These are phyloP conservation scores for Platysternon megacephalum DNA, from an alignment of 2,113 vertebrate genomes.

Conservation along the genomic window DNA sequence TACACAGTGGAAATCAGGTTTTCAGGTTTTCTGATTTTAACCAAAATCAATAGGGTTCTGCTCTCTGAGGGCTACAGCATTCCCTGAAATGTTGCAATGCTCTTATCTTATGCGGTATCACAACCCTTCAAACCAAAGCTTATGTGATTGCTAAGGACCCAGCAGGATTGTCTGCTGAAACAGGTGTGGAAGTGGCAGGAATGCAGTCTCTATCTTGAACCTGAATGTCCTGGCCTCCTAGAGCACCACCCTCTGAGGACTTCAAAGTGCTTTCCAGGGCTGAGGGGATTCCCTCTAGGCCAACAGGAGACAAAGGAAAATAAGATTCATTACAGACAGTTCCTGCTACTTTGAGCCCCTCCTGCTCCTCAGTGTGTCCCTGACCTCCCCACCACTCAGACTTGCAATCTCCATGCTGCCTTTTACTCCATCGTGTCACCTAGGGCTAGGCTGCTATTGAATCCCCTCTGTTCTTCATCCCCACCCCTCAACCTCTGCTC, in stretches of 20 bases:
- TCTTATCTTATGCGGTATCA: neutral
- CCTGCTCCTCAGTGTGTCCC: conserved; percentile 30
- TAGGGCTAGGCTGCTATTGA: neutral
- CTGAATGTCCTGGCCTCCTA: neutral
- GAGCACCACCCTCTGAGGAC: neutral
- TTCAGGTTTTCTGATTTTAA: neutral
- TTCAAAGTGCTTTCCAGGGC: neutral
- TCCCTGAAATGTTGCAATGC: neutral
- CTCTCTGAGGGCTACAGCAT: neutral
- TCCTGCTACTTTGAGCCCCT: conserved; percentile 38
- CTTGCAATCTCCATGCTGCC: conserved; percentile 47
- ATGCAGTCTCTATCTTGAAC: neutral
- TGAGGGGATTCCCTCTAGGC: neutral
- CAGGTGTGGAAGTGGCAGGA: neutral
- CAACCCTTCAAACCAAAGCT: neutral
- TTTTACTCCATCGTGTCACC: conserved; percentile 18
- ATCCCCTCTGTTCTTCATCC: neutral
- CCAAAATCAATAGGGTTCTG: neutral
- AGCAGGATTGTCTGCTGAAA: neutral
- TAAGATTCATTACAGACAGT: conserved; percentile 23
- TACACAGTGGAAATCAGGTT: neutral
- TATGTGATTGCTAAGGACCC: neutral
- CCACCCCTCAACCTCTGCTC: neutral
- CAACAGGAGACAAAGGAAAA: conserved; percentile 43
- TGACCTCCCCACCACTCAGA: conserved; percentile 26